Evolutionary conservation across 2,113 vertebrate genomes (phyloP).

Genomic region (Poeciliopsis prolifica): DNA sequence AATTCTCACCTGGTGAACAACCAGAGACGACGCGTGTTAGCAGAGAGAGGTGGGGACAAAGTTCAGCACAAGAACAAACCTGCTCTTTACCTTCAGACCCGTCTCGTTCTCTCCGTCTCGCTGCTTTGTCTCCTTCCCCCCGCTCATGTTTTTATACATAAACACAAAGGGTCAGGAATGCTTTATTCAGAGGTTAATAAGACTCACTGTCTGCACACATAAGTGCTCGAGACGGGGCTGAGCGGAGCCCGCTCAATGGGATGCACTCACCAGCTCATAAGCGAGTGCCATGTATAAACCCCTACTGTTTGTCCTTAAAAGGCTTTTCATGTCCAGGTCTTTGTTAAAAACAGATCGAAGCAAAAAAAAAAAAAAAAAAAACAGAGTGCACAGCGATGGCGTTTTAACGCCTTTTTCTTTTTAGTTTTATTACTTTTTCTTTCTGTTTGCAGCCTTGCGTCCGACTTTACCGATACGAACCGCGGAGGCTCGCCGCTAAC

Average conservation of each 20-base stretch:
- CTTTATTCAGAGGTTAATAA: slow-evolving; percentile 48
- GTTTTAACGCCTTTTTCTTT: slow-evolving; percentile 77
- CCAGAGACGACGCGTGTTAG: slow-evolving; percentile 78
- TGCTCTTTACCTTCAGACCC: slow-evolving; percentile 30
- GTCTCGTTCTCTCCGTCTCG: slow-evolving; percentile 21
- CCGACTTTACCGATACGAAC: slow-evolving; percentile 12
- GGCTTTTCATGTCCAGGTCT: slow-evolving; percentile 90
- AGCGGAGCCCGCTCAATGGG: slow-evolving; percentile 37
- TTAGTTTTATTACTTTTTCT: background rate
- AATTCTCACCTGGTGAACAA: slow-evolving; percentile 92
- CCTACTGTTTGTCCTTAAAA: slow-evolving; percentile 90
- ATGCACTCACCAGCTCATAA: slow-evolving; percentile 79
- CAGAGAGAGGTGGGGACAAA: slow-evolving; percentile 73
- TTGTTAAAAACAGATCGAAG: slow-evolving; percentile 77
- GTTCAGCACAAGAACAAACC: slow-evolving; percentile 45
- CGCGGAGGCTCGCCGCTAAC: slow-evolving; percentile 19
- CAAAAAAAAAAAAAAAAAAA: background rate
- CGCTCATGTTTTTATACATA: slow-evolving; percentile 63
- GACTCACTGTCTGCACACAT: slow-evolving; percentile 22
- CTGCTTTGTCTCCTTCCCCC: slow-evolving; percentile 17
- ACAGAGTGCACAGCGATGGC: slow-evolving; percentile 46
- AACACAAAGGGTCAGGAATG: slow-evolving; percentile 23
- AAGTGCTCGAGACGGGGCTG: slow-evolving; percentile 15
- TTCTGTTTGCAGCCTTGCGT: slow-evolving; percentile 1
- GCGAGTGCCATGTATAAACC: slow-evolving; percentile 77